These are phyloP conservation scores for Lutjanus campechanus DNA, from an alignment of 2,797 vertebrate genomes.

Conservation along the genomic window DNA sequence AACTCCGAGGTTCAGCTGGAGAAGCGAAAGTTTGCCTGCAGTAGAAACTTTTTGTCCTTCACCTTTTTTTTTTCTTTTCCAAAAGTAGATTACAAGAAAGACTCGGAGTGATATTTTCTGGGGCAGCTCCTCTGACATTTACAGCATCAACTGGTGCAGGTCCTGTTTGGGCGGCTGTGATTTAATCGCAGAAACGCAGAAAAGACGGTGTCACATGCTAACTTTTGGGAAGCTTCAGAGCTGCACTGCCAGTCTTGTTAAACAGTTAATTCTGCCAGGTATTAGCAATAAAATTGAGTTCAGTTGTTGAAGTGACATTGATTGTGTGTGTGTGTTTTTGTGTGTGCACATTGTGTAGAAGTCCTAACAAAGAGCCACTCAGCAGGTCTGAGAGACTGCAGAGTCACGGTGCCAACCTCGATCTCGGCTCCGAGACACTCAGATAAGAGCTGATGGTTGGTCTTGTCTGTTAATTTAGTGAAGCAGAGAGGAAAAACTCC, in stretches of 20 bases:
- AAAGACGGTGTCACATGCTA: neutral
- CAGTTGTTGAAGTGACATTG: constrained; percentile 36
- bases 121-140: constrained; percentile 26
- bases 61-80: neutral
- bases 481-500: constrained; percentile 10
- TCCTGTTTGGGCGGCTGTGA: constrained; percentile 1
- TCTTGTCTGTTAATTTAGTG: constrained; percentile 26
- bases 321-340: constrained; percentile 20
- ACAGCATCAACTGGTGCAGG: neutral
- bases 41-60: constrained; percentile 27
- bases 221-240: constrained; percentile 22
- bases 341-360: neutral
- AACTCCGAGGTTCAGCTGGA: constrained; percentile 25
- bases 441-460: constrained; percentile 46
- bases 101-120: constrained; percentile 12
- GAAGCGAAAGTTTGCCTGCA: constrained; percentile 25
- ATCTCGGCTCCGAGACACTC: constrained; percentile 35
- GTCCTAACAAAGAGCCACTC: constrained; percentile 51
- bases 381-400: constrained; percentile 52
- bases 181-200: constrained; percentile 13
- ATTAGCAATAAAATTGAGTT: constrained; percentile 14
- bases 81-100: neutral
- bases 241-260: constrained; percentile 13
- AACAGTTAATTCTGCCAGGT: constrained; percentile 15
- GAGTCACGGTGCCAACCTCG: constrained; percentile 40